Base-by-base conservation (phyloP, 2,113 vertebrate genomes). In the Cheirogaleus medius region DNA sequence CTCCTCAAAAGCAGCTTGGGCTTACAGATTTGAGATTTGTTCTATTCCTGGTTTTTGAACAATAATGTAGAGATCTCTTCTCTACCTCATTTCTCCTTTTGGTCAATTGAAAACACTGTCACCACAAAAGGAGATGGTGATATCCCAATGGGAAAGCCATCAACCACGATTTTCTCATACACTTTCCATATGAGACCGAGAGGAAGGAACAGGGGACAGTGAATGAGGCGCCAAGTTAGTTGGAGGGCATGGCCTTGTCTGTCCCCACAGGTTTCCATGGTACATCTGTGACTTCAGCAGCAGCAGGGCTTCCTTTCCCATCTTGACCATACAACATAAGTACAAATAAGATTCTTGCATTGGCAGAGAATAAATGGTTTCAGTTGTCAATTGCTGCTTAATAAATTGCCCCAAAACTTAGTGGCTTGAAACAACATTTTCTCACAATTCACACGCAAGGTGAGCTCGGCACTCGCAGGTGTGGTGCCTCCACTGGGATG, bases 371-470 rank as follows among this genome's bases (percentile, higher is more conserved):
- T 39, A n/a, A 76, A 66, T 39, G 32, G 29, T 27, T 82, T 58
- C 42, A 68, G 4, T 25, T 82, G 10, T 34, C 54, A 83, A 7
- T 34, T 64, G 39, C 39, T 58, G 17, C n/a, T 95, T 95, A 39
- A 21, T 37, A 68, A 86, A 73, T 56, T 58, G 20, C 3, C 6
- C 1, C 37, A 3, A 63, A 25, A 73, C 4, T 44, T 25, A 42
- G 73, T n/a, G 23, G 52, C 8, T 63, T 95, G 82, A 96, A 64
- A 85, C 20, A 49, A 47, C 64, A 39, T 63, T 78, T 87, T 73
- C 37, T 81, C 56, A 87, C 15, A 47, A 8, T 78, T 37, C 49
- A 52, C 0, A 83, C 42, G 58, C 29, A 49, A 29, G 34, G 39
- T 17, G 47, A 32, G 27, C 3, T 88, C 12, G 39, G 66, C 34